Evolutionary conservation across 2,797 vertebrate genomes (phyloP).

Genomic region (Pagetopsis macropterus): DNA sequence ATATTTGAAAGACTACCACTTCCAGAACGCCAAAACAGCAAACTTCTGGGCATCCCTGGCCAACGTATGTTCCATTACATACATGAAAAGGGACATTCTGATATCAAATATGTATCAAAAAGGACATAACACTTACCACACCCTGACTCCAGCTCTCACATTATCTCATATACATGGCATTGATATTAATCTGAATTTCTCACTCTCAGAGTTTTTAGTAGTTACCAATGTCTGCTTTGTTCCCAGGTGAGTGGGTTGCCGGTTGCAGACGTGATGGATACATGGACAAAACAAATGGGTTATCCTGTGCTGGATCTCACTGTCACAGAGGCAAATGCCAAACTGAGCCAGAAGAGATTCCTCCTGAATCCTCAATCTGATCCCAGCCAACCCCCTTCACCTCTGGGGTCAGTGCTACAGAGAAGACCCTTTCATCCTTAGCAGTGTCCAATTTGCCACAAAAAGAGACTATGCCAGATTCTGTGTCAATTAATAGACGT

Average conservation of each 20-base stretch:
- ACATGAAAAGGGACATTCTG: no score
- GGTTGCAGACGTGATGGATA: slow-evolving; percentile 92
- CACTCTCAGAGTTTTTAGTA: background rate
- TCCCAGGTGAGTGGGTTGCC: slow-evolving; percentile 85
- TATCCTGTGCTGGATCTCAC: slow-evolving; percentile 88
- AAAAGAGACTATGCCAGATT: background rate
- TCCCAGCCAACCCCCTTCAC: slow-evolving; percentile 69
- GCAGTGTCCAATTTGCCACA: background rate
- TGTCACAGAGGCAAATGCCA: slow-evolving; percentile 35
- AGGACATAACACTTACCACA: no score
- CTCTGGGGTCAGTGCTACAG: slow-evolving; percentile 67
- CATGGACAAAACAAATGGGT: slow-evolving; percentile 98
- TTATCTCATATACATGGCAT: no score
- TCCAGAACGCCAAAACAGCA: slow-evolving; percentile 92
- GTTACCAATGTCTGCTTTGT: slow-evolving; percentile 1
- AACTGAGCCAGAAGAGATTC: slow-evolving; percentile 88
- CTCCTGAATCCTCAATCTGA: slow-evolving; percentile 89
- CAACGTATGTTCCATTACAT: slow-evolving; percentile 75
- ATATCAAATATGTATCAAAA: no score
- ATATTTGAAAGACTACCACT: slow-evolving; percentile 84
- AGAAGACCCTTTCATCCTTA: background rate
- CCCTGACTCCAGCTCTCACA: no score
- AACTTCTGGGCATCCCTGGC: slow-evolving; percentile 91
- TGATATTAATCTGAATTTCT: no score
- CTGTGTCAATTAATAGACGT: no score